Conservation (phyloP, 2,113 vertebrate genomes). For the Excalfactoria chinensis region DNA sequence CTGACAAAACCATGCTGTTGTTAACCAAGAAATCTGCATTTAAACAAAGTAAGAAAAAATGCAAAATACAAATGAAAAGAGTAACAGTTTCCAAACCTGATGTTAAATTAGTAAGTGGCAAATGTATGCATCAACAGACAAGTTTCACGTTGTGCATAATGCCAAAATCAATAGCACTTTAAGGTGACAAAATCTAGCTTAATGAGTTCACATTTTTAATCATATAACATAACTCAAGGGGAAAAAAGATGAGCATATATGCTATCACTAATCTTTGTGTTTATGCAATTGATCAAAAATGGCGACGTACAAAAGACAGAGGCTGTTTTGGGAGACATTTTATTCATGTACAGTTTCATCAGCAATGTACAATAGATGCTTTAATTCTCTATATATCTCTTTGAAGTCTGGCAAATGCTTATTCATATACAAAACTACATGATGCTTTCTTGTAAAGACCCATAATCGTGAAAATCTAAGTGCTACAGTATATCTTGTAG, state of each 20-base stretch:
- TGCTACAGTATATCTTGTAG: conserved; percentile 71
- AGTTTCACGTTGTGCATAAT: neutral
- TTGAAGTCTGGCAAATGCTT: conserved; percentile 56
- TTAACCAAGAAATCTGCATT: neutral
- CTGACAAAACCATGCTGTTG: neutral
- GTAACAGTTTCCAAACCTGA: neutral
- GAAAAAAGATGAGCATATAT: neutral
- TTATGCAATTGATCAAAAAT: neutral
- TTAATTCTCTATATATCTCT: conserved; percentile 50
- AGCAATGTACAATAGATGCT: conserved; percentile 61
- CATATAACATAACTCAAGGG: neutral
- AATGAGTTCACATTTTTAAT: accelerated
- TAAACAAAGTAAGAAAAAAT: neutral
- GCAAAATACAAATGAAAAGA: neutral
- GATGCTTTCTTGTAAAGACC: conserved; percentile 40
- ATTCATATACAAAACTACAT: conserved; percentile 71
- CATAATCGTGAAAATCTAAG: conserved; percentile 54
- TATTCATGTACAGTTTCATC: conserved; percentile 74
- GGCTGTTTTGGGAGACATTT: conserved; percentile 57
- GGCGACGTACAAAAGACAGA: neutral
- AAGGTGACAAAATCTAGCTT: neutral
- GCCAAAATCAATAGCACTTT: neutral
- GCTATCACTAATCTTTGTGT: neutral
- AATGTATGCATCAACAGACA: neutral
- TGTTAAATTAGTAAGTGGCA: neutral